Conservation (phyloP, 1,140 invertebrate species). For the Catajapyx aquilonaris region DNA sequence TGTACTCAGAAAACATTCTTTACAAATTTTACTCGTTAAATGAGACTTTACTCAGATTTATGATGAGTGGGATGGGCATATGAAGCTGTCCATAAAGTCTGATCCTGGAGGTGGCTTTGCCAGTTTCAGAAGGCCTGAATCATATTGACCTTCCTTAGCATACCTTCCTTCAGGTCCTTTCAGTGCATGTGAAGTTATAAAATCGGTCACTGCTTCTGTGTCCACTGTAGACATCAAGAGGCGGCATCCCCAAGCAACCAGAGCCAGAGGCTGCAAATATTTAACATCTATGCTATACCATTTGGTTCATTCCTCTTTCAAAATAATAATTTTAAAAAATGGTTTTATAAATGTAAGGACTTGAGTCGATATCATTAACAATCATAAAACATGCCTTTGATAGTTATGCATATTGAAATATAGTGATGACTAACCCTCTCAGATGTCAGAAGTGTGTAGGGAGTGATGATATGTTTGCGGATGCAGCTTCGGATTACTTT, state of each 20-base stretch:
- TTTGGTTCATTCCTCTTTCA: neutral
- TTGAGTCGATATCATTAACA: neutral
- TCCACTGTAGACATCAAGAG: slow-evolving; percentile 49
- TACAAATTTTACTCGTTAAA: no score
- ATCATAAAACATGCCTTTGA: neutral
- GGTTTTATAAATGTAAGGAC: neutral
- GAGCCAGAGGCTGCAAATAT: slow-evolving; percentile 40
- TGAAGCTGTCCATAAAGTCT: slow-evolving; percentile 19
- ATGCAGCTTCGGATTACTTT: slow-evolving; percentile 43
- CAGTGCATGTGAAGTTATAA: slow-evolving; percentile 42
- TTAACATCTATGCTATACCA: neutral
- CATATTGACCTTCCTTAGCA: slow-evolving; percentile 35
- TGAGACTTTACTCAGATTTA: no score
- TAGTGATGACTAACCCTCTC: slow-evolving; percentile 29
- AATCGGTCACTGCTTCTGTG: slow-evolving; percentile 27
- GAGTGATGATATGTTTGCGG: slow-evolving; percentile 58
- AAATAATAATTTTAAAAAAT: neutral
- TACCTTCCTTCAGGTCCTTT: slow-evolving; percentile 37
- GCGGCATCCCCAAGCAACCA: slow-evolving; percentile 53
- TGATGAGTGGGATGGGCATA: no score
- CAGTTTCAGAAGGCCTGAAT: slow-evolving; percentile 25
- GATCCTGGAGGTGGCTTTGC: slow-evolving; percentile 28
- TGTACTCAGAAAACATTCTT: no score
- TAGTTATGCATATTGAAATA: neutral
- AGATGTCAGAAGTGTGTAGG: slow-evolving; percentile 34